These are phyloP conservation scores for Anableps anableps DNA, from an alignment of 2,797 vertebrate genomes.

Conservation along the genomic window DNA sequence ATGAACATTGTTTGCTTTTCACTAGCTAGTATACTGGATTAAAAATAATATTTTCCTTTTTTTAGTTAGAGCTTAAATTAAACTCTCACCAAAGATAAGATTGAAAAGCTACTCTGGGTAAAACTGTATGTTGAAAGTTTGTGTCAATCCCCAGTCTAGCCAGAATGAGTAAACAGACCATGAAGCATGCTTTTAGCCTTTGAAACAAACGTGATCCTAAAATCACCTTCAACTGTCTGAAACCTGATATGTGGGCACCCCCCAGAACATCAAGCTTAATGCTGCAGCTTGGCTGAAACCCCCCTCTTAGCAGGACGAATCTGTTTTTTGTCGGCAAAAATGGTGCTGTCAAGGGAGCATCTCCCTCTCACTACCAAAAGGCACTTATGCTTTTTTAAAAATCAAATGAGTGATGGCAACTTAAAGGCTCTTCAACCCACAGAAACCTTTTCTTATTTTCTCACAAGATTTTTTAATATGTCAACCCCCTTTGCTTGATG, in stretches of 20 bases:
- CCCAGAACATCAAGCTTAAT: slow-evolving; percentile 72
- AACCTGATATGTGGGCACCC: slow-evolving; percentile 70
- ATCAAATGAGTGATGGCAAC: slow-evolving; percentile 12
- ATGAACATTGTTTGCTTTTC: slow-evolving; percentile 18
- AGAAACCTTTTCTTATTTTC: not conserved
- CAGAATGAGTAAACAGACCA: slow-evolving; percentile 71
- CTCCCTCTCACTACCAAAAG: slow-evolving; percentile 39
- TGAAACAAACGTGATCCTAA: slow-evolving; percentile 76
- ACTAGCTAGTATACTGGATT: slow-evolving; percentile 13
- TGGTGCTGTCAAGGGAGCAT: slow-evolving; percentile 53
- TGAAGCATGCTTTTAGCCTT: slow-evolving; percentile 76
- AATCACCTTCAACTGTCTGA: slow-evolving; percentile 78
- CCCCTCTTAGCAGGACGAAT: slow-evolving; percentile 65
- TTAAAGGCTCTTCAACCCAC: not conserved
- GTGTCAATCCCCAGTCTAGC: slow-evolving; percentile 61
- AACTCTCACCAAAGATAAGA: slow-evolving; percentile 1
- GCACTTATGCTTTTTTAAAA: slow-evolving; percentile 35
- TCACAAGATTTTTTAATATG: not conserved
- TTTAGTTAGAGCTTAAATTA: slow-evolving; percentile 15
- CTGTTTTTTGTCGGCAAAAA: slow-evolving; percentile 73
- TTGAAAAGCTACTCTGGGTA: slow-evolving; percentile 28
- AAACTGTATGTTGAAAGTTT: slow-evolving; percentile 61
- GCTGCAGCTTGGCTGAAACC: slow-evolving; percentile 54
- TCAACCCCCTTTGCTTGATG: not conserved
- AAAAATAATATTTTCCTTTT: not conserved